Evolutionary conservation across 1,140 invertebrate genomes (phyloP), one percentile per base, ranked within the genome.

Genomic region (Rhopalosiphum padi): DNA sequence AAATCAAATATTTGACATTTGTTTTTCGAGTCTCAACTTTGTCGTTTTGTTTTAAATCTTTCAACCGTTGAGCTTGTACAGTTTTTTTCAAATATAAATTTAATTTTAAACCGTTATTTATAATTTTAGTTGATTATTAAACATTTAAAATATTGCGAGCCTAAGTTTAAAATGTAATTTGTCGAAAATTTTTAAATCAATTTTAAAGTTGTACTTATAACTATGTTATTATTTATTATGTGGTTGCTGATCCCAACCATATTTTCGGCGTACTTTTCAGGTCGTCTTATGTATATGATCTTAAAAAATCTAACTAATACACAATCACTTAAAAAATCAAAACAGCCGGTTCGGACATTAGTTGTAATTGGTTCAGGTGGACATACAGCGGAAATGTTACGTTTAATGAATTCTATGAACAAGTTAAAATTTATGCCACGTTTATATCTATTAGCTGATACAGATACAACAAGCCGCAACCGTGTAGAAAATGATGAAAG

Each of bases 351-450:
- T 21, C 43, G 82, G 94, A 96, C 96, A 18, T 94, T 96, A 94
- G 96, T 97, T 86, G 95, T 97, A 82, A 95, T 97, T 82, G 96
- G 96, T 23, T 97, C 96, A 11, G 96, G 97, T 92, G 97, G 97
- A 23, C 98, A 99, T 95, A 99, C 98, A 7, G 97, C 97, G 51
- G 98, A 99, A 96, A 98, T 99, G 96, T 95, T 99, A 83, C 95
- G 96, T 94, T 95, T 99, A 48, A 95, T 98, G 48, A 95, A 96
- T 94, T 95, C 96, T 77, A 94, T 98, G 41, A 95, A 97, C 94
- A 95, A 95, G 93, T 94, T 95, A 18, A 96, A 96, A 94, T 98
- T 97, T 95, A 95, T 95, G 7, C 97, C 97, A 4, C 95, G 97
- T 95, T 95, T 97, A 90, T 99, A 99, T 95, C 95, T 99, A 91